These are phyloP conservation scores for Andinoacara biseriatus DNA, from an alignment of 2,113 vertebrate genomes.

Conservation along the genomic window DNA sequence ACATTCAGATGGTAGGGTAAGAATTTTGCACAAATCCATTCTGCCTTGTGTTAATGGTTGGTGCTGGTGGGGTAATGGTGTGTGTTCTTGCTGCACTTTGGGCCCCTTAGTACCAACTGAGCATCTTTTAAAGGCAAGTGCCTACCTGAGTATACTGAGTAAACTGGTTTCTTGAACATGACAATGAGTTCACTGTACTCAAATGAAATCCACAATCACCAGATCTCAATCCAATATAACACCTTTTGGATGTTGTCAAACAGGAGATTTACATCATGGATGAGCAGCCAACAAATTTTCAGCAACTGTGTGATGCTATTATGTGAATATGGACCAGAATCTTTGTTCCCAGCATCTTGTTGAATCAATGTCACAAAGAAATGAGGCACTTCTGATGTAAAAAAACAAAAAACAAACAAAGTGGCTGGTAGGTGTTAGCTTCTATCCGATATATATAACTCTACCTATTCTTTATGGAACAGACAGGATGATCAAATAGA, in stretches of 20 bases:
- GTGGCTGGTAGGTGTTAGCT: neutral
- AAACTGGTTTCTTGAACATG: neutral
- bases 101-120: neutral
- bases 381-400: neutral
- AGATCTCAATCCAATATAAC: neutral
- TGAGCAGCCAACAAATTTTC: neutral
- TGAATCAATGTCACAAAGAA: neutral
- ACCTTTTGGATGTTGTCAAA: neutral
- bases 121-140: neutral
- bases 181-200: neutral
- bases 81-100: neutral
- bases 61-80: neutral
- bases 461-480: neutral
- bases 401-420: neutral
- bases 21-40: neutral
- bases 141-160: neutral
- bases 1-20: no score
- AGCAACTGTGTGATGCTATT: neutral
- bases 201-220: neutral
- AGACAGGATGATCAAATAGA: slow-evolving; percentile 33
- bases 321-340: neutral
- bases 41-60: neutral
- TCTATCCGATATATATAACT: slow-evolving; percentile 1
- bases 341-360: neutral
- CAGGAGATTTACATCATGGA: neutral